These are phyloP conservation scores for Melangyna quadrimaculata DNA, from an alignment of 2,888 invertebrate species.

Conservation along the genomic window DNA sequence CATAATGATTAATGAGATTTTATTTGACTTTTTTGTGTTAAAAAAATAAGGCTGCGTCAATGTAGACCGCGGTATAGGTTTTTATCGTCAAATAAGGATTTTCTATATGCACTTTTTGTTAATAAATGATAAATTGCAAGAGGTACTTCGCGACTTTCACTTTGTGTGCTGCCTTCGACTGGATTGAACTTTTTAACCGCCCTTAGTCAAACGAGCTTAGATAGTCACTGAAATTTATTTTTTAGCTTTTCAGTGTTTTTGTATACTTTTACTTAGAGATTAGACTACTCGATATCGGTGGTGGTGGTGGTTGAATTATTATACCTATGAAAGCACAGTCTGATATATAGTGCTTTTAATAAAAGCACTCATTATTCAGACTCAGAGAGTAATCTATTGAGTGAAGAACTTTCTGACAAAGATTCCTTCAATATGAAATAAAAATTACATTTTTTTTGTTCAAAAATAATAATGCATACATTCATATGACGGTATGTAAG, in stretches of 20 bases:
- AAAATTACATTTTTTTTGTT: too few species aligned
- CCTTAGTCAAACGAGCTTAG: constrained; percentile 55
- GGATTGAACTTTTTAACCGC: constrained; percentile 22
- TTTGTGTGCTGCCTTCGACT: background rate
- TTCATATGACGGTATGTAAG: too few species aligned
- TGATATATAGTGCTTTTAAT: background rate
- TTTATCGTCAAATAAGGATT: constrained; percentile 18
- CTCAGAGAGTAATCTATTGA: constrained; percentile 1
- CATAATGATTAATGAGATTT: constrained; percentile 59
- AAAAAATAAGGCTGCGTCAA: constrained; percentile 17
- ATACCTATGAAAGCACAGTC: background rate
- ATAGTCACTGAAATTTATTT: constrained; percentile 54
- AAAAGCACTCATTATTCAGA: background rate
- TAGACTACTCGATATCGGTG: constrained; percentile 8
- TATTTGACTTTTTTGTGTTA: constrained; percentile 29
- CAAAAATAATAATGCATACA: too few species aligned
- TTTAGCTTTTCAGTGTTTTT: constrained; percentile 41
- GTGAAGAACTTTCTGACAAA: background rate
- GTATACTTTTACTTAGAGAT: constrained; percentile 20
- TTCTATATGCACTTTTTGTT: constrained; percentile 25
- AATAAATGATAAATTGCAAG: constrained; percentile 12
- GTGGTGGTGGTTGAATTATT: constrained; percentile 2
- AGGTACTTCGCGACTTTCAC: constrained; percentile 47
- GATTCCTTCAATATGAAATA: background rate
- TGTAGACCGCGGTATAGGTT: constrained; percentile 25